phyloP scores from a whole-genome alignment of 1,140 invertebrate genomes.

The Cherax destructor region DNA sequence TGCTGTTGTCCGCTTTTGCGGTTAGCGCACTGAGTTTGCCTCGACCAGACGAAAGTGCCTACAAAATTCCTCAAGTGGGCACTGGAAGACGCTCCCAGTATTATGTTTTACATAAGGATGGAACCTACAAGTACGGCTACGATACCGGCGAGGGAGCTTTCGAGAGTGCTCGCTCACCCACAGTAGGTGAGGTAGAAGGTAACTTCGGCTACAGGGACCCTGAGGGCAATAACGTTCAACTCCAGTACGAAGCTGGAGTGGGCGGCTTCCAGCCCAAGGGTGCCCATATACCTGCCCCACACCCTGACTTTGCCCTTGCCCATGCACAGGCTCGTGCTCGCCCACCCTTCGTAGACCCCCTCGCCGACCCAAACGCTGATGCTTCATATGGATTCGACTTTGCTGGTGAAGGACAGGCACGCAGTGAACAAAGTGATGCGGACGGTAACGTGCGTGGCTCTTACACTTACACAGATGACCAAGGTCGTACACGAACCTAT shows the following conservation, averaged over 20 bases:
- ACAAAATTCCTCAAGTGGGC: slow-evolving; percentile 64
- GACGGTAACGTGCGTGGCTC: slow-evolving; percentile 74
- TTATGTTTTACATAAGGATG: slow-evolving; percentile 63
- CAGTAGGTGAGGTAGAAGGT: slow-evolving; percentile 32
- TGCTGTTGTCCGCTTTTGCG: slow-evolving; percentile 64
- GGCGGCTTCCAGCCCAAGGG: slow-evolving; percentile 64
- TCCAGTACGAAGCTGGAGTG: slow-evolving; percentile 58
- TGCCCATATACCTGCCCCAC: slow-evolving; percentile 46
- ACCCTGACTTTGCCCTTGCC: slow-evolving; percentile 54
- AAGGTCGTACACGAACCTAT: slow-evolving; percentile 65
- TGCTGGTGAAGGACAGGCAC: slow-evolving; percentile 70
- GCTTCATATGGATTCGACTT: slow-evolving; percentile 72
- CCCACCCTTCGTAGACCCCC: slow-evolving; percentile 58
- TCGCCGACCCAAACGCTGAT: slow-evolving; percentile 64
- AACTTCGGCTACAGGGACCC: slow-evolving; percentile 64
- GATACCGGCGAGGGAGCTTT: slow-evolving; percentile 67
- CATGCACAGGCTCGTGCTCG: slow-evolving; percentile 56
- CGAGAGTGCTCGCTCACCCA: slow-evolving; percentile 37
- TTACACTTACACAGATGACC: slow-evolving; percentile 74
- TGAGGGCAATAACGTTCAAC: slow-evolving; percentile 45
- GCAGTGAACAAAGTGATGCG: slow-evolving; percentile 69
- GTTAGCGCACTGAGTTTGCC: slow-evolving; percentile 65
- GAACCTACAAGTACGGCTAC: slow-evolving; percentile 68
- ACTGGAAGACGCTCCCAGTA: slow-evolving; percentile 65
- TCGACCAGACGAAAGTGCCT: slow-evolving; percentile 59